Conservation (phyloP, 2,797 vertebrate genomes). For the Otolemur crassicaudatus region DNA sequence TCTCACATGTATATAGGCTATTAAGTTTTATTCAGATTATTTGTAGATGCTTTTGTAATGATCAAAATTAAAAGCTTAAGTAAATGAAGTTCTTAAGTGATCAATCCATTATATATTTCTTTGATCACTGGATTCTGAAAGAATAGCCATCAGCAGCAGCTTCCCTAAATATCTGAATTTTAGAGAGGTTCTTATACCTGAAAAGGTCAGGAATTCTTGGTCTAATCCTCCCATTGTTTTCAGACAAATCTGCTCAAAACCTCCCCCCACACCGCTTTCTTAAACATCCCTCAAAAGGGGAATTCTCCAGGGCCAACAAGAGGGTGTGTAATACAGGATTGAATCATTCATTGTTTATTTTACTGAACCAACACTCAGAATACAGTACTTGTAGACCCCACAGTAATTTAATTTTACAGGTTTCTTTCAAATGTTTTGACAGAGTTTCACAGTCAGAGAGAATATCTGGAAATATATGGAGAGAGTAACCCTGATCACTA, state of each 20-base stretch:
- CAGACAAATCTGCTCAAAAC: slow-evolving; percentile 28
- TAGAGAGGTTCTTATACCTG: not conserved
- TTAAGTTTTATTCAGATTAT: slow-evolving; percentile 16
- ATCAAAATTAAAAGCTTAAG: slow-evolving; percentile 46
- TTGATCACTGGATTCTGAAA: slow-evolving; percentile 20
- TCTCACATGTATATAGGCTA: not conserved
- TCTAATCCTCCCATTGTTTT: not conserved
- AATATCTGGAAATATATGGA: not conserved
- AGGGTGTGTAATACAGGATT: not conserved
- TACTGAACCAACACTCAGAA: not conserved
- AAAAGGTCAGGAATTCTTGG: slow-evolving; percentile 18
- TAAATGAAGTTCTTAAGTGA: slow-evolving; percentile 31
- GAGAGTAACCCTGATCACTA: not conserved
- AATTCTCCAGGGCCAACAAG: not conserved
- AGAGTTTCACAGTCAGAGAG: not conserved
- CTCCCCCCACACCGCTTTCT: not conserved
- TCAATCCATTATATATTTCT: slow-evolving; percentile 18
- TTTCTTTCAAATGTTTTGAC: slow-evolving; percentile 13
- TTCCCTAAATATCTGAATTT: slow-evolving; percentile 53
- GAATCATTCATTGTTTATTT: not conserved
- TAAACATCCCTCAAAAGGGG: not conserved
- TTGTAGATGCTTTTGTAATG: not conserved
- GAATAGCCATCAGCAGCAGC: not conserved
- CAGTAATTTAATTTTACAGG: slow-evolving; percentile 4
- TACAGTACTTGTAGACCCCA: not conserved